Evolutionary conservation across 23 tunicate species (phyloP), one percentile per base, ranked within the genome.

Genomic region (Halocynthia aurantium): DNA sequence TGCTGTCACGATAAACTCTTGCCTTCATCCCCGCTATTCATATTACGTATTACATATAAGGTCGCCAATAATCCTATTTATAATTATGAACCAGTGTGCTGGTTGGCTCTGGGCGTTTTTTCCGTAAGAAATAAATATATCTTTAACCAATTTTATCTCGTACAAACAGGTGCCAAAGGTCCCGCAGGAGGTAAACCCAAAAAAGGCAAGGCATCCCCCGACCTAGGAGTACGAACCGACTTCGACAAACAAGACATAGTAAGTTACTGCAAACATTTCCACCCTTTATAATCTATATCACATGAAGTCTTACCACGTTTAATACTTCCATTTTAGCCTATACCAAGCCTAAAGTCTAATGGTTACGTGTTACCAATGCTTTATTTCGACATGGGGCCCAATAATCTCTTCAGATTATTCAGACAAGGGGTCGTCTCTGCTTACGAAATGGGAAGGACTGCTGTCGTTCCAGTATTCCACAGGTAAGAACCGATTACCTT

Each of bases 371-470:
- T 96, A 8, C 99, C 99, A 17, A 96, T 96, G 99, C 79, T 96
- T 53, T 96, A 96, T 75, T 96, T 96, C 55, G 99, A 96, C 69
- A 96, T 96, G 99, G 99, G 99, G 31, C 99, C 99, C 7, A 96
- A 96, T 77, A 96, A 96, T 58, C 66, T 96, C 31, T 96, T 96
- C 63, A 85, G 99, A 21, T 57, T 96, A 55, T 86, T 96, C 54
- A 78, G 99, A 52, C 99, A 96, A 86, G 99, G 96, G 6, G 96
- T 84, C 22, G 88, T 89, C 18, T 81, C 96, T 64, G 99, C 99
- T 6, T 96, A 96, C 60, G 96, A 96, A 53, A 96, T 96, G 99
- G 93, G 93, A 10, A 73, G 99, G 52, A 80, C 85, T 52, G 76
- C 84, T n/a, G 91, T 84, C 53, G 99, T 96, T 6, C 99, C 99